Base-by-base conservation (phyloP, 2,797 vertebrate genomes). In the Fratercula arctica region DNA sequence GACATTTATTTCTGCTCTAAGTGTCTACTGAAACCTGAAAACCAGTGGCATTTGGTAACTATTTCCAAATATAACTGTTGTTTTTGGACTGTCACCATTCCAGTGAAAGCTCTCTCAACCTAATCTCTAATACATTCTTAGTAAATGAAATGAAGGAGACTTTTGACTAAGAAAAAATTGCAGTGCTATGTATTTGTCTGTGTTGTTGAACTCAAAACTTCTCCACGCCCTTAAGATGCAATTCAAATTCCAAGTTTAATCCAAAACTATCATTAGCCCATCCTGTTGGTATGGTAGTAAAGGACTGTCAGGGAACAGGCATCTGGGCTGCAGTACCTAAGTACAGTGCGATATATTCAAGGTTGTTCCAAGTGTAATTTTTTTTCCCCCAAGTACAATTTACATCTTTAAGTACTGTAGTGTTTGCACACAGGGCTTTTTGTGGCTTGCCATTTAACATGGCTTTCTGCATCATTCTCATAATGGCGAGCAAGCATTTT, bases 231-330 rank as follows among this genome's bases (percentile, higher is more conserved):
- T 80, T 35, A 31, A 94, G 63, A 76, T 79, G 80, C 74, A 93
- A 93, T 79, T 85, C 70, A 77, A 87, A 83, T 85, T 86, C 83
- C 78, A 91, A 41, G 41, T 90, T 93, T 59, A 93, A 85, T 78
- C 81, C 81, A 76, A 93, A 96, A 91, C 86, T 89, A 85, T 90
- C 94, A 95, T 95, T 92, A 93, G 74, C 56, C 88, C 59, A 50
- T 87, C 77, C 90, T 90, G 85, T 70, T 67, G 80, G 90, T 88
- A 56, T 1, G 1, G 85, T 18, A 81, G 82, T 17, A 54, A 88
- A 79, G 85, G 63, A 66, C 57, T 68, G 67, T 20, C 83, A 84
- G 61, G 57, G 48, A 83, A 51, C 20, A 59, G 50, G 57, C 77
- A 88, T 60, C 61, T 88, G 64, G 48, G 45, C 56, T 72, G 78